Evolutionary conservation across 2,888 invertebrate species (phyloP), one percentile per base, ranked within the genome.

Genomic region (Sylvicola fuscatus): DNA sequence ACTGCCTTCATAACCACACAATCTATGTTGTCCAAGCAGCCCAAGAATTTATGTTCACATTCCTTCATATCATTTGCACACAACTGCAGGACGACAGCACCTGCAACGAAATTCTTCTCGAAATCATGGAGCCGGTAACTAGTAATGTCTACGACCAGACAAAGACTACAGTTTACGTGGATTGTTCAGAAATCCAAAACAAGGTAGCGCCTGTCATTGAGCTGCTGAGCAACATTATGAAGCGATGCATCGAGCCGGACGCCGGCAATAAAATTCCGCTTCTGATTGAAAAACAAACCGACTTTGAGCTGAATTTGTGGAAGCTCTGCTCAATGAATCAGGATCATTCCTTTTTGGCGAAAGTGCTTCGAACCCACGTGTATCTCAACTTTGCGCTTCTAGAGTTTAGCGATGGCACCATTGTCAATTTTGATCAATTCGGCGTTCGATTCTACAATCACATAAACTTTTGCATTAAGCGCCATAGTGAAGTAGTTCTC

Each of bases 1-100:
- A 71, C 34, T 71, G 70, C 39, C 66, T 72, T 44, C 60, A 67
- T 37, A 71, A 70, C 50, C 69, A 72, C 40, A 81, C 81, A 0
- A 60, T 81, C 29, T 82, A 80, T 47, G 70, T 81, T 8, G 65
- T 71, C 0, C 63, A 72, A 28, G 72, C 76, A 48, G 69, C 72
- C 6, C 69, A 72, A 37, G 64, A 66, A 38, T 71, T 81, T 45
- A 56, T 77, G 13, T 64, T 66, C 13, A 60, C 61, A 39, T 62
- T 77, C 37, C 46, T 76, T 1, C 66, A 67, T 55, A 66, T 63
- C 49, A 52, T 66, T 2, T 60, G 63, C 14, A 49, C 50, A 2
- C 51, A 54, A 38, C 44, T 48, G 7, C 62, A 65, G 34, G 54
- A 64, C 27, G 64, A 70, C 43, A 48, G 52, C 11, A 61, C 69